Percentiles rank a stretch among this genome's conserved stretches.
These are phyloP conservation scores for Turritopsis rubra DNA, from an alignment of 30 jellyfish, hydroid and myxozoan species.

Conservation along the genomic window DNA sequence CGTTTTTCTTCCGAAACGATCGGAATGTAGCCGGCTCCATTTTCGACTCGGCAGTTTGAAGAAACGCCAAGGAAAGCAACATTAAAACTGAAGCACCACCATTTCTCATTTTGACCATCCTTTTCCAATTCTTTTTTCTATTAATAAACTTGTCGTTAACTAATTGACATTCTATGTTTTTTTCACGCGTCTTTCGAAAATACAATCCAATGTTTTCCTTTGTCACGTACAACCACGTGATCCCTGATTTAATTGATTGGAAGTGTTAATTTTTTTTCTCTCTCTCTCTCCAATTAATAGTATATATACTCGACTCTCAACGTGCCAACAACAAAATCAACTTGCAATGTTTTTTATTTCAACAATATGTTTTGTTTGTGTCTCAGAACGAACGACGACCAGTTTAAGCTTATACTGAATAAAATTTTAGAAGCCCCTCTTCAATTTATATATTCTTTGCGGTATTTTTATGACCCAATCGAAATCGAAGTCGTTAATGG, in stretches of 20 bases:
- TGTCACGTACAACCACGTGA: background rate
- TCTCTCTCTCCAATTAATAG: too few species aligned
- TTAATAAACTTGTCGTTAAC: too few species aligned
- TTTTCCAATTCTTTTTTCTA: background rate
- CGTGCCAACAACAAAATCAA: background rate
- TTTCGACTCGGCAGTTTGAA: background rate
- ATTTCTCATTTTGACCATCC: background rate
- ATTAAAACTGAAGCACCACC: background rate
- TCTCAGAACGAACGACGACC: background rate
- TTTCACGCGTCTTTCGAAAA: background rate
- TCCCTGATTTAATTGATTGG: background rate
- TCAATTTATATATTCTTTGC: background rate
- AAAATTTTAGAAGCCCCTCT: background rate
- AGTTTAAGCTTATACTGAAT: background rate
- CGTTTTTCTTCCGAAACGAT: background rate
- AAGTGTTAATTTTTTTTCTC: background rate
- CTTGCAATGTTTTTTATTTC: background rate
- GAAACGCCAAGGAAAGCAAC: background rate
- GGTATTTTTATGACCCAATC: background rate
- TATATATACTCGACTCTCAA: background rate
- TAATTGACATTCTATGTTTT: background rate
- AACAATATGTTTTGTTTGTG: background rate
- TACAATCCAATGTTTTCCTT: background rate
- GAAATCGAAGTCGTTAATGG: background rate
- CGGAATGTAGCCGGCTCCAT: background rate